Conservation (phyloP, 2,888 invertebrate species). For the Drosophila lutescens region DNA sequence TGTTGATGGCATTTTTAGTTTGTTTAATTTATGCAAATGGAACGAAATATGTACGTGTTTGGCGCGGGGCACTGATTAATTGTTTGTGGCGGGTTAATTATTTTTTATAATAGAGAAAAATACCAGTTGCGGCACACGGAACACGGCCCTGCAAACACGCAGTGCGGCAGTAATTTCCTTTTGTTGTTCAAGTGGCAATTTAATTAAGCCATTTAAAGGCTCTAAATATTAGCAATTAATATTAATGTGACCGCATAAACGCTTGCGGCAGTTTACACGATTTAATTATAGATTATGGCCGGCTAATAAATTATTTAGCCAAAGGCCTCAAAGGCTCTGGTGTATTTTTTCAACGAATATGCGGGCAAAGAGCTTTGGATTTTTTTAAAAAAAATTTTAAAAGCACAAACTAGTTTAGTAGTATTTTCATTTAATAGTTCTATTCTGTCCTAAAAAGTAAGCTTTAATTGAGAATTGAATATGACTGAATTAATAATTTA, state of each 20-base stretch:
- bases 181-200: conserved; percentile 69
- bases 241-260: conserved; percentile 67
- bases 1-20: conserved; percentile 68
- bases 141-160: conserved; percentile 15
- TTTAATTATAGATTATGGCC: conserved; percentile 74
- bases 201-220: conserved; percentile 70
- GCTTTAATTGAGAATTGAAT: too few species aligned
- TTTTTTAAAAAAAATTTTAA: too few species aligned
- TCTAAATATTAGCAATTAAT: conserved; percentile 72
- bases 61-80: conserved; percentile 35
- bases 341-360: background rate
- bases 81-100: conserved; percentile 40
- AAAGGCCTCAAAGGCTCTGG: background rate
- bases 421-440: too few species aligned
- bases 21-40: conserved; percentile 69
- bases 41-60: conserved; percentile 17
- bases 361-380: background rate
- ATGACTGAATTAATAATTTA: too few species aligned
- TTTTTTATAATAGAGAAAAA: conserved; percentile 36
- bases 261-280: conserved; percentile 58
- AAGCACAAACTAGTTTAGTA: too few species aligned
- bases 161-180: conserved; percentile 43
- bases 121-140: background rate
- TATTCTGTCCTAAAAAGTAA: too few species aligned
- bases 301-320: conserved; percentile 37